phyloP scores from a whole-genome alignment of 2,113 vertebrate genomes.

The Albula glossodonta region DNA sequence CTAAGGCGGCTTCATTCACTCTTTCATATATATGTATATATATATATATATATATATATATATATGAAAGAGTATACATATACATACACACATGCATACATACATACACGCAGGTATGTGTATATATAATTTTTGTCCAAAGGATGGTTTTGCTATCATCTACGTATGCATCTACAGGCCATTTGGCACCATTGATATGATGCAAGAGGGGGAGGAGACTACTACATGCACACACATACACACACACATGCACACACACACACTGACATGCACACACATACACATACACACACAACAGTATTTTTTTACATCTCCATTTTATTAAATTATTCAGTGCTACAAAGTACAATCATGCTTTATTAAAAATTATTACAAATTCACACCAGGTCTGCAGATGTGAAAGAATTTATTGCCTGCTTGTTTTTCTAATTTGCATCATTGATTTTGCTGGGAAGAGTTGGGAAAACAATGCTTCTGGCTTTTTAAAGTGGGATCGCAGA shows the following conservation, averaged over 20 bases:
- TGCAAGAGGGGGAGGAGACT: conserved; percentile 48
- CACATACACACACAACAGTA: conserved; percentile 22
- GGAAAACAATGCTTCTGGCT: conserved; percentile 82
- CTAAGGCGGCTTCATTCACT: conserved; percentile 86
- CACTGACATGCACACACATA: not conserved
- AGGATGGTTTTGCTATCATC: conserved; percentile 74
- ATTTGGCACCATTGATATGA: conserved; percentile 68
- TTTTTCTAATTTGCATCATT: conserved; percentile 99
- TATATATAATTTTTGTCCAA: conserved; percentile 62
- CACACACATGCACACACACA: conserved; percentile 2
- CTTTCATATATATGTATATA: conserved; percentile 66
- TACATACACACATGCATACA: not conserved
- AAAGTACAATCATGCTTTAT: conserved; percentile 99
- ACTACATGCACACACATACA: conserved; percentile 28
- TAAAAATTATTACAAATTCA: conserved; percentile 99
- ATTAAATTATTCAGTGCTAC: conserved; percentile 99
- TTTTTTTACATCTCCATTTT: conserved; percentile 83
- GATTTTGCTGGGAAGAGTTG: conserved; percentile 90
- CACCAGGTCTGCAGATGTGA: conserved; percentile 88
- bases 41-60: conserved; percentile 19
- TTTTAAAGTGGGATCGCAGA: conserved; percentile 76
- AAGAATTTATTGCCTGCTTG: conserved; percentile 98
- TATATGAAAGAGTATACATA: too few relatives aligned
- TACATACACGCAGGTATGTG: not conserved
- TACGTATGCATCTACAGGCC: conserved; percentile 75